These are phyloP conservation scores for Tenthredo mesomela DNA, from an alignment of 2,888 invertebrate genomes.

Conservation along the genomic window DNA sequence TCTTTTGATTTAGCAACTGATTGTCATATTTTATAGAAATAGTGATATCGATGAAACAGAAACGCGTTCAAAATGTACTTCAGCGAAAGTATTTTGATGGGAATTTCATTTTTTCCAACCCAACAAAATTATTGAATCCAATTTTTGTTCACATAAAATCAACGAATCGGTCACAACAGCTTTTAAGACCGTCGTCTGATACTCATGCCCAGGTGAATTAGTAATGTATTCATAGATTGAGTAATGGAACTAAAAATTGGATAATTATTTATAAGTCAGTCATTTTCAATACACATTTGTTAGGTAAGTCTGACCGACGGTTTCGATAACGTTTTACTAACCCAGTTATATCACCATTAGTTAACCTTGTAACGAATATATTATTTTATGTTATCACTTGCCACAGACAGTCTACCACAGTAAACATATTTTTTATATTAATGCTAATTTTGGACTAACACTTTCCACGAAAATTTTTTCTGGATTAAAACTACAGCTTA, in stretches of 20 bases:
- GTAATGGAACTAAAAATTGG: neutral
- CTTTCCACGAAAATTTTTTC: neutral
- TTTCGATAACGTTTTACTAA: neutral
- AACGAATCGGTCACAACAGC: neutral
- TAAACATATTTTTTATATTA: neutral
- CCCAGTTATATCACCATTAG: neutral
- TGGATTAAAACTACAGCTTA: neutral
- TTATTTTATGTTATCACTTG: neutral
- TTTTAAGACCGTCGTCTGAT: neutral
- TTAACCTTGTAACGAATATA: constrained; percentile 8
- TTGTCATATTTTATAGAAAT: neutral
- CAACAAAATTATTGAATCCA: neutral
- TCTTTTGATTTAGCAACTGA: neutral
- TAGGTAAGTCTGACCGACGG: neutral
- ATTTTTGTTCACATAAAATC: neutral
- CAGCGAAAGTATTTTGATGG: neutral
- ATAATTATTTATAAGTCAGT: neutral
- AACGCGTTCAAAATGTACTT: neutral
- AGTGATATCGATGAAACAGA: neutral
- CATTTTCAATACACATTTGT: neutral
- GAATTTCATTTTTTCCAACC: neutral
- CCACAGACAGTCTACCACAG: too few species aligned
- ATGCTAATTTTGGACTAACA: neutral
- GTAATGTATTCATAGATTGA: neutral
- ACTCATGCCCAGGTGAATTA: neutral